These are phyloP conservation scores for Pandion haliaetus DNA, from an alignment of 2,113 vertebrate genomes.

Conservation along the genomic window DNA sequence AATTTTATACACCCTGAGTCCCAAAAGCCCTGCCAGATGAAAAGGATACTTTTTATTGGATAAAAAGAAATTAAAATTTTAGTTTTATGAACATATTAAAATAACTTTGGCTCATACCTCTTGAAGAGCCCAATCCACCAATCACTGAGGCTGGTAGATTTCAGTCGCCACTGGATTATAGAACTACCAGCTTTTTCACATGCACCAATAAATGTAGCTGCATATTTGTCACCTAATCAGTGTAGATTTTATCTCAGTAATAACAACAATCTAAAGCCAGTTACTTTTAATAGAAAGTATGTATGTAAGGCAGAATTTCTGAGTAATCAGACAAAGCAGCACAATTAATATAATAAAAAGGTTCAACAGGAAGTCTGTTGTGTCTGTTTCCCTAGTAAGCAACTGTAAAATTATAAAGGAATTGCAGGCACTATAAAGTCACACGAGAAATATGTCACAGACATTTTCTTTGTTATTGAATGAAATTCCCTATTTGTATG, in stretches of 20 bases:
- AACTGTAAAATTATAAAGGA: conserved; percentile 24
- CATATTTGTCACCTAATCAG: conserved; percentile 20
- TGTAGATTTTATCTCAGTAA: conserved; percentile 58
- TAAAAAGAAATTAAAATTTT: background rate
- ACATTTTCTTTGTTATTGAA: background rate
- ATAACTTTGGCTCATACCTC: background rate
- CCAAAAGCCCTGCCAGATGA: background rate
- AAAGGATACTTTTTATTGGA: background rate
- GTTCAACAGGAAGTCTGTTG: conserved; percentile 37
- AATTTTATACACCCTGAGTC: background rate
- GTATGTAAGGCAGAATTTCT: conserved; percentile 19
- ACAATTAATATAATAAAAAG: conserved; percentile 45
- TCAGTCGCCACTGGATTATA: background rate
- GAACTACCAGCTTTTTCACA: background rate
- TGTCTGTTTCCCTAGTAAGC: conserved; percentile 31
- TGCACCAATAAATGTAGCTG: background rate
- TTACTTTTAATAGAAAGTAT: conserved; percentile 20
- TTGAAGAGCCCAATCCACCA: background rate
- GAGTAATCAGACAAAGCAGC: conserved; percentile 33
- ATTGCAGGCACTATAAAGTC: background rate
- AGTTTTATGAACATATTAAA: background rate
- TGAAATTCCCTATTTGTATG: background rate
- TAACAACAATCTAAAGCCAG: conserved; percentile 25
- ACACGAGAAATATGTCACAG: background rate
- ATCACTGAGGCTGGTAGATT: background rate